Evolutionary conservation across 2,113 vertebrate genomes (phyloP).

Genomic region (Forbesichthys agassizii): DNA sequence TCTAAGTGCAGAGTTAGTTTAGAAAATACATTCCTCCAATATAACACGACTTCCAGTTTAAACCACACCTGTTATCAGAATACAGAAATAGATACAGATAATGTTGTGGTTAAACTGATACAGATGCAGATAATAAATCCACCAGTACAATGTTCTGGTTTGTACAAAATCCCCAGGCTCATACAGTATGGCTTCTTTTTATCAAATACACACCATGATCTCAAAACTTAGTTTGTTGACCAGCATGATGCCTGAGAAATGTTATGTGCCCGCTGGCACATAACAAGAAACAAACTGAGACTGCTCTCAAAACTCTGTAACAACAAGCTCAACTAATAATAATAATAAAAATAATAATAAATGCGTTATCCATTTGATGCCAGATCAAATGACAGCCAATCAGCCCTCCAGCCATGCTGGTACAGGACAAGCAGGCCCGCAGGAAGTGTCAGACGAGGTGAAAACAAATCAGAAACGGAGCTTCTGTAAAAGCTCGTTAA

Average conservation of each 20-base stretch:
- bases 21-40: too few species aligned
- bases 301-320: conserved; percentile 4
- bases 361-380: conserved; percentile 51
- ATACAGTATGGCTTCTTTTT: background rate
- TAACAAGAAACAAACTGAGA: background rate
- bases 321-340: conserved; percentile 24
- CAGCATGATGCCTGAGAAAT: conserved; percentile 10
- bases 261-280: conserved; percentile 12
- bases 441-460: conserved; percentile 42
- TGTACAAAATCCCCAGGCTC: conserved; percentile 1
- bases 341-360: background rate
- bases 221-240: conserved; percentile 33
- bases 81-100: too few species aligned
- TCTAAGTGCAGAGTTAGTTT: too few species aligned
- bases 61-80: too few species aligned
- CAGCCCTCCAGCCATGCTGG: background rate
- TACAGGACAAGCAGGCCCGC: conserved; percentile 9
- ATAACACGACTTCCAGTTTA: too few species aligned
- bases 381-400: conserved; percentile 56
- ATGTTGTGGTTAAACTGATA: too few species aligned
- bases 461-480: conserved; percentile 51
- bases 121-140: too few species aligned
- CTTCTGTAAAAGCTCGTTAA: conserved; percentile 63
- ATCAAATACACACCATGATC: conserved; percentile 14
- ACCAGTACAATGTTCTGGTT: too few species aligned